A percentile compares a stretch with the other conserved stretches of the same genome.
phyloP scores from a whole-genome alignment of 2,888 invertebrate species.

The Melanostoma mellinum region DNA sequence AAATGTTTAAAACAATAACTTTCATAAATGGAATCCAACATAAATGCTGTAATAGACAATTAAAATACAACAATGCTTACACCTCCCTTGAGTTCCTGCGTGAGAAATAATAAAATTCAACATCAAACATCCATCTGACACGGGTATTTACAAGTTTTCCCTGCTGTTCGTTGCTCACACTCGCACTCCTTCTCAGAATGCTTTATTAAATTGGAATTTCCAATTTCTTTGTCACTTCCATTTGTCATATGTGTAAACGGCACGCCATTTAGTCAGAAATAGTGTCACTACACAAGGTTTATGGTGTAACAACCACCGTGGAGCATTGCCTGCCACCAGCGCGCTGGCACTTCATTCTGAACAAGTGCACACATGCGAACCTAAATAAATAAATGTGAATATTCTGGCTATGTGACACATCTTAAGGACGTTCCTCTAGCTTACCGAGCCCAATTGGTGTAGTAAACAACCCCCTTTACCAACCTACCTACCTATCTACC shows the following conservation, averaged over 20 bases:
- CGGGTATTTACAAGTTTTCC: background rate
- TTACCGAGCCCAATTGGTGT: slow-evolving; percentile 34
- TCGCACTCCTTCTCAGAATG: slow-evolving; percentile 15
- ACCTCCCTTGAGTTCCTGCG: too few relatives aligned
- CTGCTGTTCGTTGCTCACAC: background rate
- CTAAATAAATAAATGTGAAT: slow-evolving; percentile 69
- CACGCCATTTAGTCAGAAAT: slow-evolving; percentile 60
- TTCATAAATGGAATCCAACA: too few relatives aligned
- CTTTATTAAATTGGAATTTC: slow-evolving; percentile 67
- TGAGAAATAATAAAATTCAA: too few relatives aligned
- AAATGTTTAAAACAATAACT: too few relatives aligned
- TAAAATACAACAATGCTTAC: too few relatives aligned
- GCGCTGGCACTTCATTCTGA: slow-evolving; percentile 35
- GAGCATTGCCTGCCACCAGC: background rate
- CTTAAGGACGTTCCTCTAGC: slow-evolving; percentile 55
- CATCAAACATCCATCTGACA: too few relatives aligned
- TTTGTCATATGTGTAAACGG: slow-evolving; percentile 68
- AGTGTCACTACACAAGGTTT: slow-evolving; percentile 52
- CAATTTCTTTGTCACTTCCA: slow-evolving; percentile 69
- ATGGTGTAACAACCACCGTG: slow-evolving; percentile 33
- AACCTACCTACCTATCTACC: background rate
- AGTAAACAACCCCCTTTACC: background rate
- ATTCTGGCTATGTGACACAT: slow-evolving; percentile 66
- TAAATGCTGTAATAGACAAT: too few relatives aligned
- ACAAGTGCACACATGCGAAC: slow-evolving; percentile 51